phyloP scores from a whole-genome alignment of 2,113 vertebrate species.

The Laterallus jamaicensis region DNA sequence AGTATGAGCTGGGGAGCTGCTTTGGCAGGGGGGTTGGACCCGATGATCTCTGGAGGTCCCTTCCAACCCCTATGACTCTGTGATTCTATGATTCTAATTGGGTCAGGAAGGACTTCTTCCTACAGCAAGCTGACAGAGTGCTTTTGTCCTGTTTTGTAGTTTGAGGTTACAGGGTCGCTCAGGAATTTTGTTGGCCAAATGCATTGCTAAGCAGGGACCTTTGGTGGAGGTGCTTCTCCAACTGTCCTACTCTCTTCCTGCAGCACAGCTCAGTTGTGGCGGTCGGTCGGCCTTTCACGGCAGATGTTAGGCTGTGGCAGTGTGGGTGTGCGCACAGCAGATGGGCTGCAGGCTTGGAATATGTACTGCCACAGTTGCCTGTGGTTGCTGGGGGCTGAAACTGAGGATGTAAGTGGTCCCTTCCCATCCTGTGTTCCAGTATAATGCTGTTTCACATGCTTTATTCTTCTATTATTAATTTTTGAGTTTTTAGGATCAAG shows the following conservation, averaged over 20 bases:
- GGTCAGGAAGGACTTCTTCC: neutral
- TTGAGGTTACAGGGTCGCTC: neutral
- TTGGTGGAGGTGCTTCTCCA: neutral
- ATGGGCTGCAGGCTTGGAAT: neutral
- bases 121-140: neutral
- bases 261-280: neutral
- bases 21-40: no score
- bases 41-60: no score
- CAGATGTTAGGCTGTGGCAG: neutral
- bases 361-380: neutral
- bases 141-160: neutral
- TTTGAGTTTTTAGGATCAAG: slow-evolving; percentile 17
- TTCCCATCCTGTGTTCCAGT: neutral
- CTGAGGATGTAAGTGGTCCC: neutral
- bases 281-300: neutral
- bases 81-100: no score
- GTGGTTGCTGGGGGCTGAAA: neutral
- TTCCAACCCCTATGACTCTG: no score
- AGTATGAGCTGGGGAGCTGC: no score
- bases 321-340: neutral
- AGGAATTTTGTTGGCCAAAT: neutral
- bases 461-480: neutral
- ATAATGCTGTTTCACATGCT: neutral
- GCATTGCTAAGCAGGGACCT: neutral
- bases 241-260: neutral